Percentiles rank a stretch among this genome's conserved stretches.
These are phyloP conservation scores for Polydrusus pterygomalis DNA, from an alignment of 2,888 invertebrate species.

Conservation along the genomic window DNA sequence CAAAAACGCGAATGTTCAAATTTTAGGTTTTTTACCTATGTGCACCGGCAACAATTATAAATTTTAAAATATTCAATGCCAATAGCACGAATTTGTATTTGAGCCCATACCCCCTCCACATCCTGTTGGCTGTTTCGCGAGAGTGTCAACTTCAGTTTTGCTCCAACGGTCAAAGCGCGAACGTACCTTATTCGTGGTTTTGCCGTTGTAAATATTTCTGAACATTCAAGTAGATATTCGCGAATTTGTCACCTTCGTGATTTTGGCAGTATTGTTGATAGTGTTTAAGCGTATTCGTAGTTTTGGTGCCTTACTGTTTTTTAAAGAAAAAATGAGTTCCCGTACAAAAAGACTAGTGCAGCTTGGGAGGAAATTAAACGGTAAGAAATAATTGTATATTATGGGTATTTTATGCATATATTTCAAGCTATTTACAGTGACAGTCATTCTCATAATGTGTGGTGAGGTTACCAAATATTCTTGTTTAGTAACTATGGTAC, in stretches of 20 bases:
- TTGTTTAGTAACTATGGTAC: too few relatives aligned
- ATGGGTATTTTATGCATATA: background rate
- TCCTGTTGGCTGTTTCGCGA: background rate
- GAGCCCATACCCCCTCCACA: background rate
- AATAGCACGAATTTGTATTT: background rate
- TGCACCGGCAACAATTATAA: too few relatives aligned
- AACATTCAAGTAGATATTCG: background rate
- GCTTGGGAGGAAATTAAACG: background rate
- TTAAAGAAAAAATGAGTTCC: background rate
- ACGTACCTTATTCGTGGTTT: background rate
- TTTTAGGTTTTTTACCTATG: too few relatives aligned
- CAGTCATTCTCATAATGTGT: background rate
- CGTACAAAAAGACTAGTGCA: background rate
- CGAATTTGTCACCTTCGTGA: background rate
- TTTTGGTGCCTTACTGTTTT: background rate
- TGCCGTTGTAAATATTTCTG: background rate
- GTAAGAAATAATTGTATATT: background rate
- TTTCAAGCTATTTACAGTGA: background rate
- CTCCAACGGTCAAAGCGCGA: background rate
- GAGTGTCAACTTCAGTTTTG: background rate
- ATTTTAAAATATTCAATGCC: background rate
- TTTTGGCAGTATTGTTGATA: slow-evolving; percentile 1
- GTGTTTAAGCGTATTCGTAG: background rate
- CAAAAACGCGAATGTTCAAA: too few relatives aligned
- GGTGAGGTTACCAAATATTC: too few relatives aligned